phyloP scores from a whole-genome alignment of 2,888 invertebrate genomes.

The Drosophila suboccidentalis region DNA sequence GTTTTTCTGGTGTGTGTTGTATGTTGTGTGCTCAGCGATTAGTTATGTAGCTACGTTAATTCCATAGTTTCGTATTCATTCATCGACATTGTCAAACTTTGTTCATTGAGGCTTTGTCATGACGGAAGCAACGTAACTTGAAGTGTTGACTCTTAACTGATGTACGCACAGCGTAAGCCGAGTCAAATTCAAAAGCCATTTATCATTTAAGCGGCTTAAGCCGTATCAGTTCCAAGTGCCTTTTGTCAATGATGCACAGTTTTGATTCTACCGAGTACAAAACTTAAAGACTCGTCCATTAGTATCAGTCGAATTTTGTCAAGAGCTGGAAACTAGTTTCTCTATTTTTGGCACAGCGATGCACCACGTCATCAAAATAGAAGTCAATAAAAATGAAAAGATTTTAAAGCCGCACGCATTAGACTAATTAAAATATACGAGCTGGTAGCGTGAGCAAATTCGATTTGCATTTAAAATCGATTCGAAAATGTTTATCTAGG shows the following conservation, averaged over 20 bases:
- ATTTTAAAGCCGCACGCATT: slow-evolving; percentile 61
- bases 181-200: slow-evolving; percentile 72
- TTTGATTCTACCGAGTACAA: not conserved
- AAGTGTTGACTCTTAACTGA: slow-evolving; percentile 72
- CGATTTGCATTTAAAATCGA: slow-evolving; percentile 76
- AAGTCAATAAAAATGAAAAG: slow-evolving; percentile 66
- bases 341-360: slow-evolving; percentile 38
- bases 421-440: slow-evolving; percentile 75
- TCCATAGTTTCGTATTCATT: slow-evolving; percentile 38
- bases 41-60: slow-evolving; percentile 10
- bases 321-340: slow-evolving; percentile 46
- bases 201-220: slow-evolving; percentile 66
- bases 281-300: slow-evolving; percentile 17
- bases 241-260: slow-evolving; percentile 73
- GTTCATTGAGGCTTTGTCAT: slow-evolving; percentile 50
- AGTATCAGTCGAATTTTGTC: slow-evolving; percentile 38
- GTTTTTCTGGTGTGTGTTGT: slow-evolving; percentile 8
- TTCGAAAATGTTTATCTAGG: slow-evolving; percentile 47
- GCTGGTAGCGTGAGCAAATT: slow-evolving; percentile 53
- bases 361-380: slow-evolving; percentile 57
- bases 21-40: slow-evolving; percentile 8
- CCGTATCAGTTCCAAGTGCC: slow-evolving; percentile 33
- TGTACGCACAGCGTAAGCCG: slow-evolving; percentile 76
- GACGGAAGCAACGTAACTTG: slow-evolving; percentile 67
- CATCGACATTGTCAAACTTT: slow-evolving; percentile 17